Evolutionary conservation across 1,140 invertebrate species (phyloP).

Genomic region (Drosophila littoralis): DNA sequence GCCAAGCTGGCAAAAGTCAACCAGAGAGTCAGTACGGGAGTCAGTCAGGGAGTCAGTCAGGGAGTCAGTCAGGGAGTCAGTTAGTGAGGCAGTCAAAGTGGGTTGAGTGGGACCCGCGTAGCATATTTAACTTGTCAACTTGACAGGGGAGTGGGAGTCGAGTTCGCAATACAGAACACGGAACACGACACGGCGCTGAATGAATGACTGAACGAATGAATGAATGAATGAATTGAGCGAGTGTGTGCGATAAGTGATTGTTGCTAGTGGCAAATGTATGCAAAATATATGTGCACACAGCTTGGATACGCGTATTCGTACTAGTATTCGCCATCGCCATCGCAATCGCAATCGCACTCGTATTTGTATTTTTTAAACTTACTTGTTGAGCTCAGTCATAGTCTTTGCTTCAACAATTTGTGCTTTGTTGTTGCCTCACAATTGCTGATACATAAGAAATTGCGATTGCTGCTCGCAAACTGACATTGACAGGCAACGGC

Average conservation of each 20-base stretch:
- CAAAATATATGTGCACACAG: conserved; percentile 61
- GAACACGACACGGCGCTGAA: conserved; percentile 16
- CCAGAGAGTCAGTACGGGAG: conserved; percentile 7
- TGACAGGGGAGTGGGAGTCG: conserved; percentile 57
- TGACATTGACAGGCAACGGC: conserved; percentile 69
- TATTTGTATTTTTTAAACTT: conserved; percentile 1
- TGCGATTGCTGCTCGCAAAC: conserved; percentile 64
- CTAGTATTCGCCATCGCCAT: too few species aligned
- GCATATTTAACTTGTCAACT: conserved; percentile 75
- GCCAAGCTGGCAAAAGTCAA: conserved; percentile 60
- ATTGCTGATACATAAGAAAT: conserved; percentile 49
- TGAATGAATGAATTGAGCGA: conserved; percentile 26
- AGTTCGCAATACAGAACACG: conserved; percentile 29
- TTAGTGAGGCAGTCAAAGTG: conserved; percentile 5
- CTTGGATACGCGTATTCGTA: not conserved
- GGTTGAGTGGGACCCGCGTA: conserved; percentile 8
- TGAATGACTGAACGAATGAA: conserved; percentile 58
- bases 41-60: conserved; percentile 8
- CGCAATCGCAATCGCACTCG: too few species aligned
- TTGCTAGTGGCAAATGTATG: conserved; percentile 66
- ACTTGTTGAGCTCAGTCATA: conserved; percentile 69
- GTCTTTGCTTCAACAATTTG: conserved; percentile 26
- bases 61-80: conserved; percentile 2
- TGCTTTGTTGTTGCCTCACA: conserved; percentile 43
- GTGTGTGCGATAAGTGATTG: conserved; percentile 67